phyloP scores from a whole-genome alignment of 2,797 vertebrate genomes.

The Neoniphon sammara region DNA sequence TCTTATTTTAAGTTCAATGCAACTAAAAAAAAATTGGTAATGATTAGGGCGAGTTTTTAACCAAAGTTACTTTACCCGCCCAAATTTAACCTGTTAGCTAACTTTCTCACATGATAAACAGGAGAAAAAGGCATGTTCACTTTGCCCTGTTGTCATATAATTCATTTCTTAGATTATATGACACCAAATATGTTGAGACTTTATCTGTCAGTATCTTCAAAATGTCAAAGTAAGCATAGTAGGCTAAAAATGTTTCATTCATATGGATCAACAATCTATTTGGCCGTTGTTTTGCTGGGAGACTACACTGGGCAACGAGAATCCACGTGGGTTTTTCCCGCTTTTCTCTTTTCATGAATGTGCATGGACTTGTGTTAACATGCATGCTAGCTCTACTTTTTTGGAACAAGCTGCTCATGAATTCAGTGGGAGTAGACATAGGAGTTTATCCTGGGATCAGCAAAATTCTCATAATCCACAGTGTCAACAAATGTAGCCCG shows the following conservation, averaged over 20 bases:
- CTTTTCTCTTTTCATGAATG: background rate
- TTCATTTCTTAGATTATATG: background rate
- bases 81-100: background rate
- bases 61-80: background rate
- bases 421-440: background rate
- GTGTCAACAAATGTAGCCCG: constrained; percentile 16
- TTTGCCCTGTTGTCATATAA: background rate
- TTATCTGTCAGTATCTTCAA: background rate
- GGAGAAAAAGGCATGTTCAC: background rate
- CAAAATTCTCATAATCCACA: constrained; percentile 24
- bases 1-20: too few species aligned
- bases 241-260: background rate
- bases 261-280: background rate
- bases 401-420: background rate
- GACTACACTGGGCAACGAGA: background rate
- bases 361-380: background rate
- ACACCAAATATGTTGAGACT: too few species aligned
- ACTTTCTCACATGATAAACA: background rate
- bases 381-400: background rate
- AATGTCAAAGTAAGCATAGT: background rate
- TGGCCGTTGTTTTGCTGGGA: background rate
- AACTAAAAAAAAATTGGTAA: too few species aligned
- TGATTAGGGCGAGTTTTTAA: too few species aligned
- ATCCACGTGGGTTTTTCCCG: background rate
- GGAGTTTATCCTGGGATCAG: constrained; percentile 6